Percentiles rank a stretch among this genome's conserved stretches.
Evolutionary conservation across 92 coral and sea anemone species (phyloP).

Genomic region (Zoanthus gigantus): DNA sequence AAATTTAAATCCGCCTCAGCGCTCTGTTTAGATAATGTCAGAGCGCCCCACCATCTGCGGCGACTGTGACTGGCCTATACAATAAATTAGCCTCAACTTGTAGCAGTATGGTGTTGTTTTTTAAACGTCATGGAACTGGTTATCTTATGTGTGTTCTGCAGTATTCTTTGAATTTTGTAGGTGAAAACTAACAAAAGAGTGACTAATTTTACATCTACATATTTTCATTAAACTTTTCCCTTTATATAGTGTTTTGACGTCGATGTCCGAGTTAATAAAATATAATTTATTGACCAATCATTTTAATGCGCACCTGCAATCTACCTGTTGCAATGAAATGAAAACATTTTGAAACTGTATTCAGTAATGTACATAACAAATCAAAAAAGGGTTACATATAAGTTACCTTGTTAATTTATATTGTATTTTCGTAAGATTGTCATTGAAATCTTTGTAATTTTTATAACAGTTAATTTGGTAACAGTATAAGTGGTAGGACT

Average conservation of each 20-base stretch:
- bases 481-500: no score
- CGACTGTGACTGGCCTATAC: no score
- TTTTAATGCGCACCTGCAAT: background rate
- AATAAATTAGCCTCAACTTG: conserved; percentile 29
- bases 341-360: background rate
- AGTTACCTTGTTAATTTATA: no score
- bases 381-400: no score
- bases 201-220: background rate
- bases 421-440: no score
- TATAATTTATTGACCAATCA: background rate
- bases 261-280: background rate
- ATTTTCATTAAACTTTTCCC: background rate
- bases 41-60: no score
- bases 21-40: no score
- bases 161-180: no score
- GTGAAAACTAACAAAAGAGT: background rate
- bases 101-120: background rate
- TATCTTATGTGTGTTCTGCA: background rate
- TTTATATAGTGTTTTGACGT: background rate
- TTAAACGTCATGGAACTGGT: background rate
- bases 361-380: background rate
- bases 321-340: background rate
- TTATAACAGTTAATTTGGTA: no score
- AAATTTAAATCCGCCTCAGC: no score
- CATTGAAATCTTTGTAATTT: no score